Evolutionary conservation across 2,888 invertebrate species (phyloP).

Genomic region (Cephus runcator): DNA sequence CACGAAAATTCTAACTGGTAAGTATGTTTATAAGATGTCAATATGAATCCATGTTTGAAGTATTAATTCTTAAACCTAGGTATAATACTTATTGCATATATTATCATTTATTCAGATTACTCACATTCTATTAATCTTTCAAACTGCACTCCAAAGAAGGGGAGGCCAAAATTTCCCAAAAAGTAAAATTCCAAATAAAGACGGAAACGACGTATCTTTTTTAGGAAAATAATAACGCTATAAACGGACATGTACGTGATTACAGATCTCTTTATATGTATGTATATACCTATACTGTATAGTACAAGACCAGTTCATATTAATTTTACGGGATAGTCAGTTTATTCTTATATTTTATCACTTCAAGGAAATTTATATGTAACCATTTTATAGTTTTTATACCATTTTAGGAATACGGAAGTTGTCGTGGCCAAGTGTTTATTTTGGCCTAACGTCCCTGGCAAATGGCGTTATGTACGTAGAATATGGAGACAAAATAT

Average conservation of each 20-base stretch:
- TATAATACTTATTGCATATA: slow-evolving; percentile 39
- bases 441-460: neutral
- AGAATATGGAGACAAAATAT: neutral
- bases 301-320: slow-evolving; percentile 15
- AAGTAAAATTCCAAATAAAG: neutral
- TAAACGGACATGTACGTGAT: neutral
- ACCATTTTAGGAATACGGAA: neutral
- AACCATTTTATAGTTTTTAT: neutral
- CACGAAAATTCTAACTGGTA: slow-evolving; percentile 56
- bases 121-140: slow-evolving; percentile 1
- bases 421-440: neutral
- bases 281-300: slow-evolving; percentile 34
- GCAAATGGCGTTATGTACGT: neutral
- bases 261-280: neutral
- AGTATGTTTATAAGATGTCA: slow-evolving; percentile 51
- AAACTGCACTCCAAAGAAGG: neutral
- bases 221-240: neutral
- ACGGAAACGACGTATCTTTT: neutral
- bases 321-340: neutral
- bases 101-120: neutral
- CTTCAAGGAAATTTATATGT: neutral
- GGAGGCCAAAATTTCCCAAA: neutral
- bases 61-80: slow-evolving; percentile 47
- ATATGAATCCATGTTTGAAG: slow-evolving; percentile 49
- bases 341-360: neutral